Base-by-base conservation (phyloP, 2,113 vertebrate species). In the Melanerpes formicivorus region DNA sequence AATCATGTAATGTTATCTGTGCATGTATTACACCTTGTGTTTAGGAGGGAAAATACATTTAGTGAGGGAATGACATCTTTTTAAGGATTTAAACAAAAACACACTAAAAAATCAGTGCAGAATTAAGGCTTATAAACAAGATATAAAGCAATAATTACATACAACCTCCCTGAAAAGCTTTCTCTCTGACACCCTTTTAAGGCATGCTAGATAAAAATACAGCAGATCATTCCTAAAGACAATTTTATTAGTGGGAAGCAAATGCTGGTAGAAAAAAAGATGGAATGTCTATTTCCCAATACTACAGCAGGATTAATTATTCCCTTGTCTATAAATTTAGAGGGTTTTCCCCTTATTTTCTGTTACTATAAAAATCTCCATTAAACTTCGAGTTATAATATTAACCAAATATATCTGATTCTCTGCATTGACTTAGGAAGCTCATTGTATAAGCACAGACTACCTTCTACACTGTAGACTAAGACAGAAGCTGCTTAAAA, bases 21-120 rank as follows among this genome's bases (percentile, higher is more conserved):
- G 50, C 84, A 34, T 78, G 42, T 50, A 83, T 75, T 93, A 77
- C 92, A 92, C 78, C 48, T 89, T 92, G 54, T 84, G 46, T 87
- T 93, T 94, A 67, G 64, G 69, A 88, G 50, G 44, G 80, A 93
- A 94, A 96, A 80, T 26, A 87, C 42, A 75, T 87, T 90, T 62
- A 64, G 69, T 2, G 18, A 91, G 37, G 77, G 40, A 85, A 87
- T 54, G 17, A 48, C 37, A 69, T 74, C 64, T 80, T 94, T 83
- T 90, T 54, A 83, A 69, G 29, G 44, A 76, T 55, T 90, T 84
- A 84, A 81, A 92, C 55, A 94, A 92, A 93, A 93, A 34, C 48
- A 79, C 48, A 30, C 42, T 63, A 34, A 87, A 87, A 91, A 84
- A 55, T 2, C 18, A 76, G 32, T 84, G 48, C 3, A 3, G 48